These are phyloP conservation scores for Apamea epomidion DNA, from an alignment of 2,888 invertebrate species.

Conservation along the genomic window DNA sequence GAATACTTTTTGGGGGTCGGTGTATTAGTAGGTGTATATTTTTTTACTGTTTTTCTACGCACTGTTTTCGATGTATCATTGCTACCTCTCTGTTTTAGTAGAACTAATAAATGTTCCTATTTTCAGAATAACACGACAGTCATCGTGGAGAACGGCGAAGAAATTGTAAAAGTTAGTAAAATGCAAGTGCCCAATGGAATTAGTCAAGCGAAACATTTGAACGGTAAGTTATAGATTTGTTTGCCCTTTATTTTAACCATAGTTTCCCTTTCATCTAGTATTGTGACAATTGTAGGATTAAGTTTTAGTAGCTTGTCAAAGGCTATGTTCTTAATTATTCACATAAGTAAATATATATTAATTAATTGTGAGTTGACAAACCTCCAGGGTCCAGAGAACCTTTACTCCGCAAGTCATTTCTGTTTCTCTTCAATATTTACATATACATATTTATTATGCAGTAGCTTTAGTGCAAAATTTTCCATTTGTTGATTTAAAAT, in stretches of 20 bases:
- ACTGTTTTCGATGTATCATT: not conserved
- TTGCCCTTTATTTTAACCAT: not conserved
- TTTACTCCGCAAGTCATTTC: not conserved
- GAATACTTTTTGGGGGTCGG: not conserved
- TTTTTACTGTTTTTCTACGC: not conserved
- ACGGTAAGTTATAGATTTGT: slow-evolving; percentile 74
- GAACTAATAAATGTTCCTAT: slow-evolving; percentile 39
- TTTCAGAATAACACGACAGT: slow-evolving; percentile 78
- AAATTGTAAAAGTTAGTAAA: slow-evolving; percentile 78
- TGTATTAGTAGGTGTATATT: not conserved
- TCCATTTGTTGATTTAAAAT: not conserved
- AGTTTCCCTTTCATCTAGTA: not conserved
- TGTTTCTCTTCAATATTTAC: rapidly evolving
- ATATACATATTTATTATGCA: not conserved
- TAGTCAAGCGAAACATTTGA: slow-evolving; percentile 76
- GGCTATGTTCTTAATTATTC: not conserved
- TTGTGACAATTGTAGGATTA: not conserved
- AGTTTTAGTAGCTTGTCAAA: not conserved
- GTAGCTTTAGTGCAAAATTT: not conserved
- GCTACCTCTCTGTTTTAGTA: not conserved
- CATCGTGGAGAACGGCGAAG: slow-evolving; percentile 81
- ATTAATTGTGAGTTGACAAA: not conserved
- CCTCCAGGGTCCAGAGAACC: not conserved
- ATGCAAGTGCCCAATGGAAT: slow-evolving; percentile 83
- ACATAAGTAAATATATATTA: not conserved